Conservation (phyloP, 2,113 vertebrate species). For the Bagarius yarrelli region DNA sequence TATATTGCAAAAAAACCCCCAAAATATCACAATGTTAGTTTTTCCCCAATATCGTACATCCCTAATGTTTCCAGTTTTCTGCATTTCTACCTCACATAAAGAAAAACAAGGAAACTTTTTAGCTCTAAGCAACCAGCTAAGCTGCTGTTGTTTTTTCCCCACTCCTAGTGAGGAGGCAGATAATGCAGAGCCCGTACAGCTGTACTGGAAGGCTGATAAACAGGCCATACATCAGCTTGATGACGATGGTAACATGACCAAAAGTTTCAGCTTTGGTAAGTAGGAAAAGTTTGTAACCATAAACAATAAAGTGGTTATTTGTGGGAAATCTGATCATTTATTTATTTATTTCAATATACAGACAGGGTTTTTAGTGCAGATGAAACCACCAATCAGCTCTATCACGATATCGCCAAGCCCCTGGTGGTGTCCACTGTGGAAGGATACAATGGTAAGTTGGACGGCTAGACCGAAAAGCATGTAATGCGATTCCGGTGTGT, state of each 20-base stretch:
- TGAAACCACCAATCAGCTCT: constrained; percentile 82
- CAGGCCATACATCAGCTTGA: constrained; percentile 80
- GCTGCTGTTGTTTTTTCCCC: not conserved
- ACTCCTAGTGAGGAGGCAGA: constrained; percentile 71
- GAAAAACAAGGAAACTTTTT: too few species aligned
- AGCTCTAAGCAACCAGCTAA: too few species aligned
- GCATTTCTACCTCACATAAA: too few species aligned
- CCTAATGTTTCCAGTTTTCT: too few species aligned
- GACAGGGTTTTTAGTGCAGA: constrained; percentile 84
- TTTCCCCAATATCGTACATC: too few species aligned
- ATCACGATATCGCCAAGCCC: constrained; percentile 84
- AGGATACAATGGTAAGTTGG: constrained; percentile 87
- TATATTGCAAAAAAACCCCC: too few species aligned
- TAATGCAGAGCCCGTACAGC: constrained; percentile 59
- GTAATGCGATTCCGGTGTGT: too few species aligned
- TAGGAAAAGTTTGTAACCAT: not conserved
- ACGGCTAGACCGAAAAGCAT: not conserved
- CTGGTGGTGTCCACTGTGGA: constrained; percentile 87
- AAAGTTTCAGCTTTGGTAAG: constrained; percentile 86
- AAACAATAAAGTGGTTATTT: not conserved
- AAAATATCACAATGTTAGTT: too few species aligned
- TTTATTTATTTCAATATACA: constrained; percentile 26
- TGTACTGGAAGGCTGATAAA: constrained; percentile 80
- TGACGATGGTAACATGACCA: constrained; percentile 78
- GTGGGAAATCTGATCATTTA: not conserved